Evolutionary conservation across 2,113 vertebrate genomes (phyloP), one percentile per base, ranked within the genome.

Genomic region (Periophthalmus modestus): DNA sequence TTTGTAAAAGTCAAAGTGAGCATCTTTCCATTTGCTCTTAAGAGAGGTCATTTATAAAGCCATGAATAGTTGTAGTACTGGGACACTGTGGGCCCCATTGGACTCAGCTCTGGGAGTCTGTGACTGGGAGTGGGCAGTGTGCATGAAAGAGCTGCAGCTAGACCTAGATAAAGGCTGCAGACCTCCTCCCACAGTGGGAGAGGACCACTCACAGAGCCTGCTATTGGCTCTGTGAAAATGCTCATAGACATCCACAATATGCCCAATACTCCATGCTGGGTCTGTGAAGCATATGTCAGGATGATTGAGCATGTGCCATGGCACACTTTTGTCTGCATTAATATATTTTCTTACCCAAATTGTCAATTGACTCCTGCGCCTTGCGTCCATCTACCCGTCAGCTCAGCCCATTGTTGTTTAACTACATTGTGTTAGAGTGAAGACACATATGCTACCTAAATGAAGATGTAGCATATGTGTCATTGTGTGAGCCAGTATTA

Each of bases 161-260:
- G 73, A 74, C 69, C 67, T 71, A 88, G 87, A 91, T 91, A 90
- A 92, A 92, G 86, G 72, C 66, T 82, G 73, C 73, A 89, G 87
- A 87, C 82, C 81, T 85, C 87, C 84, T 83, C 79, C 88, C 47
- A 76, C 82, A 87, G 67, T 57, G 48, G 77, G 83, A 87, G 61
- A 89, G 73, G 84, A 88, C 79, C 82, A 82, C 85, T 87, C 82
- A 73, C 86, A 80, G 80, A 78, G 75, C 58, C 63, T 89, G 83
- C 72, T 73, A 83, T 73, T 80, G 58, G 83, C 82, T 79, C 73
- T 66, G 62, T 0, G 33, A 47, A 68, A 67, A 62, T 10, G 23
- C 58, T 54, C 19, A 21, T 43, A 74, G 82, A 75, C 80, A 77
- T 46, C 74, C 73, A 71, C 66, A 74, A 19, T 71, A 67, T 78